phyloP scores from a whole-genome alignment of 2,113 vertebrate genomes.

The Vidua macroura region DNA sequence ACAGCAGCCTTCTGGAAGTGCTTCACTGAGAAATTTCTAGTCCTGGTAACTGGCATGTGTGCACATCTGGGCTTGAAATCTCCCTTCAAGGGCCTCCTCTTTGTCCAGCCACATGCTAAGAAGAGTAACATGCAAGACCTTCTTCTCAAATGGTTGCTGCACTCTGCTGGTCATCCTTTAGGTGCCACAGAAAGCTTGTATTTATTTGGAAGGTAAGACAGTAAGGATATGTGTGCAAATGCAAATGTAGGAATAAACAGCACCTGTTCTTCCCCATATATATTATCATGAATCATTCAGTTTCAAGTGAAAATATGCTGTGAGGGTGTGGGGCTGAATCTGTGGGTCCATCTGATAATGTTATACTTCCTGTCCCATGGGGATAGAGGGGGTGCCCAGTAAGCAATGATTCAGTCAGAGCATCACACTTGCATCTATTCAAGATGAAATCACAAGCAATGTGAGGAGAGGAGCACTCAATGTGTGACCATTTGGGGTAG shows the following conservation, averaged over 20 bases:
- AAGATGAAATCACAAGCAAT: not conserved
- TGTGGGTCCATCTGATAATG: not conserved
- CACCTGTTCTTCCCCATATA: rapidly evolving
- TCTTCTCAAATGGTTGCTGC: conserved; percentile 15
- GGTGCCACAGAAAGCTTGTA: not conserved
- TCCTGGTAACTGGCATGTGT: not conserved
- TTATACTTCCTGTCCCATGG: rapidly evolving
- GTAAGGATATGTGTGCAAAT: not conserved
- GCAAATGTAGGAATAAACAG: not conserved
- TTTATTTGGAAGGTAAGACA: not conserved
- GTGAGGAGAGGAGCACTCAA: not conserved
- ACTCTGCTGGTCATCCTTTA: conserved; percentile 5
- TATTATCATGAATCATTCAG: not conserved
- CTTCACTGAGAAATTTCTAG: not conserved
- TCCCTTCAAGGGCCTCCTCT: not conserved
- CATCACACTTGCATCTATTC: not conserved
- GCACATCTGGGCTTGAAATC: not conserved
- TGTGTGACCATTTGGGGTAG: rapidly evolving
- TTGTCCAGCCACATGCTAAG: not conserved
- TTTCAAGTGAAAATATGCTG: not conserved
- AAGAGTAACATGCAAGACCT: not conserved
- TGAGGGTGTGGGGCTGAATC: not conserved
- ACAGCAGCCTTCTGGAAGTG: not conserved
- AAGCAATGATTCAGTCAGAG: not conserved
- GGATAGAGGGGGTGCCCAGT: not conserved